These are phyloP conservation scores for Leptopterna dolabrata DNA, from an alignment of 2,888 invertebrate genomes.

Conservation along the genomic window DNA sequence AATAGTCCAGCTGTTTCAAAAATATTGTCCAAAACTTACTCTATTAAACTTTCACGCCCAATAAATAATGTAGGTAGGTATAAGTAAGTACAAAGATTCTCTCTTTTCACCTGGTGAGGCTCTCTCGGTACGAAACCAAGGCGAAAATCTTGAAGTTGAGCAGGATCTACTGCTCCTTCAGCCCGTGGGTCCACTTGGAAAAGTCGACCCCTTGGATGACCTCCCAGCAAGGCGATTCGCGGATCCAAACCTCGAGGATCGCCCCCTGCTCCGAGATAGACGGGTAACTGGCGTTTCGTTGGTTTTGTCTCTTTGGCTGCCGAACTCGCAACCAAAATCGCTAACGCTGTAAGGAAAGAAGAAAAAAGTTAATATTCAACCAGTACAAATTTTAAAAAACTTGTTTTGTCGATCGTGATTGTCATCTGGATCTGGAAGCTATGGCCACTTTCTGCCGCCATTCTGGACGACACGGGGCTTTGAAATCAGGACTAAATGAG, in stretches of 20 bases:
- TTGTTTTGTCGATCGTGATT: no score
- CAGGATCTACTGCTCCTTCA: neutral
- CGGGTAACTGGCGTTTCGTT: neutral
- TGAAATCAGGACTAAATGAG: no score
- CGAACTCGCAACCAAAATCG: neutral
- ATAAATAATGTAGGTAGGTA: no score
- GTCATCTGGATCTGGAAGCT: no score
- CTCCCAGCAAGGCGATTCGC: neutral
- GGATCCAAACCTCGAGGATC: neutral
- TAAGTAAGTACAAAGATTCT: no score
- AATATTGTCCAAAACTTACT: no score
- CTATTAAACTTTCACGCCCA: no score
- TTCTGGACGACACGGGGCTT: no score
- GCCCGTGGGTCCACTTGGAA: neutral
- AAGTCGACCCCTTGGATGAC: neutral
- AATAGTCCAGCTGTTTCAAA: no score
- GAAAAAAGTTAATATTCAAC: neutral
- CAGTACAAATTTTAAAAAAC: no score
- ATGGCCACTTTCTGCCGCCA: no score
- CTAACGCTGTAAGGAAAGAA: neutral
- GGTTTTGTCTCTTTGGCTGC: neutral
- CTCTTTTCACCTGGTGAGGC: neutral
- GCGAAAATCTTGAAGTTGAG: neutral
- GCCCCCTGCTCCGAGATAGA: neutral
- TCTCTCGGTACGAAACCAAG: neutral